These are phyloP conservation scores for Nothoprocta perdicaria DNA, from an alignment of 2,113 vertebrate species.

Conservation along the genomic window DNA sequence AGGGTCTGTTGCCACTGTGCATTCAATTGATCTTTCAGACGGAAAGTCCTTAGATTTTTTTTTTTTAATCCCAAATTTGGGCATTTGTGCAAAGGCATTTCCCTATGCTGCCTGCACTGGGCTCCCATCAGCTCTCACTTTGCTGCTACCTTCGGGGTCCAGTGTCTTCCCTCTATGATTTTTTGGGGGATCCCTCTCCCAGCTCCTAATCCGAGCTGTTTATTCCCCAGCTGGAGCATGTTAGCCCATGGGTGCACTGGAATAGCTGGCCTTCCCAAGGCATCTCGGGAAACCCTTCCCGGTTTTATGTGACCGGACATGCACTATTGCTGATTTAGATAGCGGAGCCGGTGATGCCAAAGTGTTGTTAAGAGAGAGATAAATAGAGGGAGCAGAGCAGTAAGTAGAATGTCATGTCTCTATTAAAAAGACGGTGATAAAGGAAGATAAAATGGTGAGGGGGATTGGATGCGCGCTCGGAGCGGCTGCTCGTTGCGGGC, in stretches of 20 bases:
- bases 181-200: slow-evolving; percentile 61
- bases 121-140: slow-evolving; percentile 48
- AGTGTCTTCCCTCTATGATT: slow-evolving; percentile 40
- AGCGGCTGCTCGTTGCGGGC: slow-evolving; percentile 49
- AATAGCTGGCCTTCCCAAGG: slow-evolving; percentile 65
- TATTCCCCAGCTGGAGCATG: slow-evolving; percentile 74
- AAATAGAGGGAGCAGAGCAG: slow-evolving; percentile 65
- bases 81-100: no score
- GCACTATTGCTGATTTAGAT: slow-evolving; percentile 67
- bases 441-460: slow-evolving; percentile 70
- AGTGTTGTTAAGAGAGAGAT: slow-evolving; percentile 73
- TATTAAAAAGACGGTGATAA: slow-evolving; percentile 74
- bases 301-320: slow-evolving; percentile 68
- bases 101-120: no score
- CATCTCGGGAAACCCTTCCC: slow-evolving; percentile 69
- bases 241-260: slow-evolving; percentile 69
- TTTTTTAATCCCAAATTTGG: not conserved
- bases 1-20: not conserved
- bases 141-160: slow-evolving; percentile 70
- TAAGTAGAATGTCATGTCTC: slow-evolving; percentile 74
- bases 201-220: slow-evolving; percentile 64
- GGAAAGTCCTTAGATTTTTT: not conserved
- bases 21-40: not conserved
- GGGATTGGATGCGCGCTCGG: slow-evolving; percentile 62
- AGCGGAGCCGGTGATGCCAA: slow-evolving; percentile 56